phyloP scores from a whole-genome alignment of 2,888 invertebrate genomes.

The Meloe dianella region DNA sequence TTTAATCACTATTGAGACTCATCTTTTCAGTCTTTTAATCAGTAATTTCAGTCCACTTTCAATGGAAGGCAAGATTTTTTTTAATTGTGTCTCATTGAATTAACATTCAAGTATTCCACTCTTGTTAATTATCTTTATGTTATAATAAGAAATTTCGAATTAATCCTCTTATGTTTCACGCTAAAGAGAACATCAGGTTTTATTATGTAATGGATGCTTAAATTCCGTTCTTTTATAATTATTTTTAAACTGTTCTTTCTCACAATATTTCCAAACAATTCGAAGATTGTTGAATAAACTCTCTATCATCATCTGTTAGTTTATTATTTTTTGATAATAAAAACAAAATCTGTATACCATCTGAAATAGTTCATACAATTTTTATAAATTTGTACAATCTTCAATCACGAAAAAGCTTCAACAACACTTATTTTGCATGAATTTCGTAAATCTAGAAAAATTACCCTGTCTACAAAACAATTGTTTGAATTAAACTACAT shows the following conservation, averaged over 20 bases:
- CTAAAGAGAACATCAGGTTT: background rate
- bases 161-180: background rate
- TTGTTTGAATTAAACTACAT: background rate
- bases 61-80: too few relatives aligned
- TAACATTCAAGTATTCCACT: background rate
- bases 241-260: background rate
- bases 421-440: background rate
- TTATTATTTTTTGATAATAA: background rate
- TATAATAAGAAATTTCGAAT: background rate
- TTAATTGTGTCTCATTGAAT: background rate
- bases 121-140: background rate
- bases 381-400: too few relatives aligned
- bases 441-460: background rate
- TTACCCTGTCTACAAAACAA: background rate
- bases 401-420: too few relatives aligned
- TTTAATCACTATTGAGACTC: background rate
- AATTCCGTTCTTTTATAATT: background rate
- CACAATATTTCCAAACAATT: background rate
- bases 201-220: background rate
- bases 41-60: background rate
- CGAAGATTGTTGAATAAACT: background rate
- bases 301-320: background rate
- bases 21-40: background rate
- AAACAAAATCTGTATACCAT: background rate
- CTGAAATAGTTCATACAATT: background rate